Evolutionary conservation across 2,113 vertebrate genomes (phyloP).

Genomic region (Clarias macrocephalus): DNA sequence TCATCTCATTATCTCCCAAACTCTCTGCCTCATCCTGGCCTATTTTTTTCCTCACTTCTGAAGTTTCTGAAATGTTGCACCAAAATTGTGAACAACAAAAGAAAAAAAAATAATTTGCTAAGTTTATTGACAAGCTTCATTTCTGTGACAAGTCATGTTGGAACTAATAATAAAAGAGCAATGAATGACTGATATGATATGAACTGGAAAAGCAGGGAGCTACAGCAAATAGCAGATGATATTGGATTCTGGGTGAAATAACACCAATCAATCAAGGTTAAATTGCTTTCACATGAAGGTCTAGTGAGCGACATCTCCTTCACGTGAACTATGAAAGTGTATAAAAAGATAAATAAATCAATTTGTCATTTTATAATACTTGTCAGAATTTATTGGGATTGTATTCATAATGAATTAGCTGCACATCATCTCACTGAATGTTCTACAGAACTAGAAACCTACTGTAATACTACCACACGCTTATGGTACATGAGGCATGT

Average conservation of each 20-base stretch:
- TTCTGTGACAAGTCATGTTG: neutral
- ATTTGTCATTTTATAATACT: too few relatives aligned
- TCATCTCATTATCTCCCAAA: too few relatives aligned
- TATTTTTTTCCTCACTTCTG: neutral
- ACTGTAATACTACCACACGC: neutral
- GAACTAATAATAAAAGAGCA: neutral
- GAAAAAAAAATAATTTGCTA: too few relatives aligned
- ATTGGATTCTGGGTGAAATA: neutral
- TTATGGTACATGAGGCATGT: neutral
- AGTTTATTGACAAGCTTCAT: neutral
- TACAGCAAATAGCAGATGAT: neutral
- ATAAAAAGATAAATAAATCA: too few relatives aligned
- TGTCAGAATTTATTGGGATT: neutral
- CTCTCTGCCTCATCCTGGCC: too few relatives aligned
- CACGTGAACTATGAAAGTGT: neutral
- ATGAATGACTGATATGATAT: constrained; percentile 1
- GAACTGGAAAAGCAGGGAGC: neutral
- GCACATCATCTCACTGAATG: neutral
- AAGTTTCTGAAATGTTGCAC: neutral
- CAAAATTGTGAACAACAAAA: neutral
- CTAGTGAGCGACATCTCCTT: neutral
- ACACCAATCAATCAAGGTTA: neutral
- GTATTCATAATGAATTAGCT: neutral
- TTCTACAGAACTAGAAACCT: neutral
- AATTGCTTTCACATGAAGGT: neutral